Evolutionary conservation across 2,113 vertebrate genomes (phyloP).

Genomic region (Zapornia atra): DNA sequence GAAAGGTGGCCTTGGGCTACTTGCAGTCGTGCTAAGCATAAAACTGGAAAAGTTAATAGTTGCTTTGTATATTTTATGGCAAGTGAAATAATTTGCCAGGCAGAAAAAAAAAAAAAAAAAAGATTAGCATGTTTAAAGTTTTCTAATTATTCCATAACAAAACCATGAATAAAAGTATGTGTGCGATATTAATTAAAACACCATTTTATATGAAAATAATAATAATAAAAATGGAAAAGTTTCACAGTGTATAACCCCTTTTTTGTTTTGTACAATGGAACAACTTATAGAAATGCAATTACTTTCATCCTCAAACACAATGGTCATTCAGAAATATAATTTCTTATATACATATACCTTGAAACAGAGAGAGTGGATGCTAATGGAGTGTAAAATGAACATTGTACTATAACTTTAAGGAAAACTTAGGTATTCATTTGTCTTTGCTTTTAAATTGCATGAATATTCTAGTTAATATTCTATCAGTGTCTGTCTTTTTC

Average conservation of each 20-base stretch:
- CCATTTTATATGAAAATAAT: background rate
- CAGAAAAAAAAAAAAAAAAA: background rate
- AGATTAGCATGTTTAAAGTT: background rate
- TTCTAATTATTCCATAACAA: constrained; percentile 1
- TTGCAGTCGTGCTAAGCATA: background rate
- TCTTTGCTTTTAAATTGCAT: background rate
- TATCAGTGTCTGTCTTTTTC: background rate
- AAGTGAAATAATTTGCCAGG: background rate
- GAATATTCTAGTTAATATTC: background rate
- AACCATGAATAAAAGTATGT: background rate
- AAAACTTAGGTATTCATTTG: background rate
- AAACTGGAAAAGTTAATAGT: background rate
- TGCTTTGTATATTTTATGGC: background rate
- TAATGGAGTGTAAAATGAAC: background rate
- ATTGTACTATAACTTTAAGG: background rate
- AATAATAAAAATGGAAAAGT: background rate
- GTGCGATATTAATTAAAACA: background rate
- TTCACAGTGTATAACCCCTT: background rate
- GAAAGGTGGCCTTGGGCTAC: constrained; percentile 26
- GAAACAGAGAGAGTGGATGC: background rate
- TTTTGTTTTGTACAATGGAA: background rate
- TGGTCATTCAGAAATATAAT: background rate
- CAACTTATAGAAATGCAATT: background rate
- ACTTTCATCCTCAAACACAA: background rate
- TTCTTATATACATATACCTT: background rate